Base-by-base conservation (phyloP, 2,888 invertebrate genomes). In the Carterocephalus palaemon region DNA sequence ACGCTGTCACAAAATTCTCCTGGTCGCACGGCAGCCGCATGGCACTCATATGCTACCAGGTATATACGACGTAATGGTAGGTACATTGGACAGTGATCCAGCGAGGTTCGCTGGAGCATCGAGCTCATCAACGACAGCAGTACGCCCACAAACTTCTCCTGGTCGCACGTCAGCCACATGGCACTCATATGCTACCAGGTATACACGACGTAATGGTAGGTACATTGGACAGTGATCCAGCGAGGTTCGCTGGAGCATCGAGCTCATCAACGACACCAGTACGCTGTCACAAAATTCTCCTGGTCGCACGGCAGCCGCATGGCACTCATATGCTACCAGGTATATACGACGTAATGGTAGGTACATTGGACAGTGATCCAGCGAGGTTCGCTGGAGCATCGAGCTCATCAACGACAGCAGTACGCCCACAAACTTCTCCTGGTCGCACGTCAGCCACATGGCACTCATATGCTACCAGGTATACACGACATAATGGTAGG, bases 1-100 rank as follows among this genome's bases (percentile, higher is more conserved):
- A 98, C 96, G 0, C 96, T 29, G 98, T 98, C 49, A 98, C 97
- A 9, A 97, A 99, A 82, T 98, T 99, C 87, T 95, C 96, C 9
- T 99, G 99, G 99, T 97, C 97, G 0, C 98, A 99, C 73, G 98
- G 98, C 83, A 99, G 99, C 8, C 90, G 97, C 36, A 97, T 98
- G 96, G 99, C 99, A 1, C 90, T 99, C 47, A 99, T 99, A 64
- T 98, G 98, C 73, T 99, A 99, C 80, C 94, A 95, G 91, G 93
- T 93, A 75, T 70, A 62, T 12, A 56, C 22, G 4, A 38, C 16
- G 17, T 46, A 46, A 34, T 46, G 47, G 34, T n/a, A n/a, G n/a
- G n/a, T n/a, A n/a, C n/a, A n/a, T n/a, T n/a, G n/a, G n/a, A n/a
- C n/a, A n/a, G n/a, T n/a, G n/a, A n/a, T n/a, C n/a, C n/a, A n/a